Conservation (phyloP, 2,888 invertebrate species). For the Sphaeridia pumilis region DNA sequence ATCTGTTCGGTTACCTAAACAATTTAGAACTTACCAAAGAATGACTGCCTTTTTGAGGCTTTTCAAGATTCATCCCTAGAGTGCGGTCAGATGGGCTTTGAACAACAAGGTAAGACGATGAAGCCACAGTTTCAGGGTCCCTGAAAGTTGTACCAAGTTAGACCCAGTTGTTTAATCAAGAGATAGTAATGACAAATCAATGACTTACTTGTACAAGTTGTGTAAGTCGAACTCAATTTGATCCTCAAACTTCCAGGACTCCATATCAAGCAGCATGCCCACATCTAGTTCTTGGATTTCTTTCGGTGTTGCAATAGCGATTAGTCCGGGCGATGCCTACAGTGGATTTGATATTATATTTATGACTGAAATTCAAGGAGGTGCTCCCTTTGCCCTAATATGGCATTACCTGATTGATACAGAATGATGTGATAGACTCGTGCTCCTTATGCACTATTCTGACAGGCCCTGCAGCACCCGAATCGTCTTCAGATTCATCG, state of each 20-base stretch:
- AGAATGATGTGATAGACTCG: slow-evolving; percentile 95
- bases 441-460: slow-evolving; percentile 97
- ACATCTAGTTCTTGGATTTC: slow-evolving; percentile 98
- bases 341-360: slow-evolving; percentile 13
- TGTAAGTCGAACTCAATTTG: slow-evolving; percentile 94
- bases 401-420: slow-evolving; percentile 73
- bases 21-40: slow-evolving; percentile 70
- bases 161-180: too few relatives aligned
- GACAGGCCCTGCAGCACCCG: slow-evolving; percentile 50
- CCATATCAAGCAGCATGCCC: slow-evolving; percentile 71
- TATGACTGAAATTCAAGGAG: neutral
- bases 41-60: slow-evolving; percentile 35
- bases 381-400: neutral
- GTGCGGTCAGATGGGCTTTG: slow-evolving; percentile 55
- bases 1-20: too few relatives aligned
- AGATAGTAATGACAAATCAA: too few relatives aligned
- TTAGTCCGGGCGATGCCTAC: slow-evolving; percentile 66
- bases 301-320: slow-evolving; percentile 86
- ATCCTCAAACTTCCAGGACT: slow-evolving; percentile 81
- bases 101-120: slow-evolving; percentile 81
- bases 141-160: slow-evolving; percentile 21
- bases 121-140: slow-evolving; percentile 60
- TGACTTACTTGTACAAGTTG: slow-evolving; percentile 51
- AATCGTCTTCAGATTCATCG: slow-evolving; percentile 26
- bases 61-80: slow-evolving; percentile 43